Evolutionary conservation across 2,888 invertebrate genomes (phyloP), one percentile per base, ranked within the genome.

Genomic region (Catocala fraxini): DNA sequence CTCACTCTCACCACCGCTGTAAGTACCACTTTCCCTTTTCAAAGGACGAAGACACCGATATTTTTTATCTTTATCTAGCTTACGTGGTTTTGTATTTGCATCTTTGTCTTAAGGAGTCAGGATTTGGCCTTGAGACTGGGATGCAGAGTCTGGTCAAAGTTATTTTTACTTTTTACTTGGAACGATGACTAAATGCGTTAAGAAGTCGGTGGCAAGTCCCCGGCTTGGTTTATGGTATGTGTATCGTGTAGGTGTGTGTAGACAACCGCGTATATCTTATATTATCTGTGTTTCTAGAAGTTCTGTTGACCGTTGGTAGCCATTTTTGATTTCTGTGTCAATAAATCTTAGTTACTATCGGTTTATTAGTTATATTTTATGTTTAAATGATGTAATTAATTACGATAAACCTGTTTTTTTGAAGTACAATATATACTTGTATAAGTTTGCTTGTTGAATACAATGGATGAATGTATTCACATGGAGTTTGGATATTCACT

Each of bases 21-120:
- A 83, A 88, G 86, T 89, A 91, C 89, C 92, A 94, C 94, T 93
- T 94, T 94, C 94, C 94, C 93, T 94, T 93, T 94, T 93, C 85
- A 93, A 93, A 93, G 93, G 92, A 93, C 93, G 94, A 93, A 93
- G 92, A 91, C 91, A 89, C 88, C 80, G 74, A 69, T 68, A 56
- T 77, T 41, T 47, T 43, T 43, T 51, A 54, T 90, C 89, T 65
- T 75, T 73, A 33, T 92, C 75, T 1, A 7, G 2, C 77, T 0
- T 48, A 13, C 4, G 11, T 0, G 10, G 10, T 41, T 56, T 57
- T 6, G 49, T 87, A 81, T 79, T 0, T 73, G 45, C 43, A 73
- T 92, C 88, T 71, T 79, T 70, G n/a, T 88, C 82, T 54, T 59
- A 72, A 75, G 81, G 85, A 87, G 84, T 84, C 87, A 91, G 92